Evolutionary conservation across 2,113 vertebrate genomes (phyloP).

Genomic region (Epinephelus cyanopodus): DNA sequence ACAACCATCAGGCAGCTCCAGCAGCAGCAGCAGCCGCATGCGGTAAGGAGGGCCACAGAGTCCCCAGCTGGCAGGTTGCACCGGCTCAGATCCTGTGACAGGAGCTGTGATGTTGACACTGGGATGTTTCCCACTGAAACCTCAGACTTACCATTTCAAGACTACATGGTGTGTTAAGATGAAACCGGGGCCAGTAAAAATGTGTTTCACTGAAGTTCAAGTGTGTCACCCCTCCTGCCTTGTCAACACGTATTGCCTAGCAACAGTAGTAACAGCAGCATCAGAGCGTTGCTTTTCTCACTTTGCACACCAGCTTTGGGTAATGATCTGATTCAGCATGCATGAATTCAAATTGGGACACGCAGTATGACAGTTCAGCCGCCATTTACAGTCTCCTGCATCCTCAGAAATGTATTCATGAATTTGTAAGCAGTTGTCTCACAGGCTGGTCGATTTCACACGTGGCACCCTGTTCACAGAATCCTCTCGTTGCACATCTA

Average conservation of each 20-base stretch:
- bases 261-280: slow-evolving; percentile 26
- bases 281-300: slow-evolving; percentile 29
- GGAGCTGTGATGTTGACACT: not conserved
- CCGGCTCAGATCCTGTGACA: slow-evolving; percentile 5
- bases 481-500: slow-evolving; percentile 25
- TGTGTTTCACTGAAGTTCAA: not conserved
- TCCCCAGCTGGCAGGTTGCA: slow-evolving; percentile 38
- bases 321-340: slow-evolving; percentile 65
- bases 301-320: slow-evolving; percentile 30
- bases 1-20: slow-evolving; percentile 94
- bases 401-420: slow-evolving; percentile 56
- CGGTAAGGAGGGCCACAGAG: slow-evolving; percentile 90
- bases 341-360: slow-evolving; percentile 72
- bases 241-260: slow-evolving; percentile 11
- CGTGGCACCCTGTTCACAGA: slow-evolving; percentile 25
- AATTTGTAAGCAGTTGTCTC: slow-evolving; percentile 56
- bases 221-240: not conserved
- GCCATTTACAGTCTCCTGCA: slow-evolving; percentile 44
- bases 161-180: not conserved
- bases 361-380: slow-evolving; percentile 14
- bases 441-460: slow-evolving; percentile 47
- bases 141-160: not conserved
- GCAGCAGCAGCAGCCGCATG: slow-evolving; percentile 84
- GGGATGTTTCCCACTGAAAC: slow-evolving; percentile 1
- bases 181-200: not conserved